Evolutionary conservation across 2,888 invertebrate species (phyloP).

Genomic region (Eupithecia exiguata): DNA sequence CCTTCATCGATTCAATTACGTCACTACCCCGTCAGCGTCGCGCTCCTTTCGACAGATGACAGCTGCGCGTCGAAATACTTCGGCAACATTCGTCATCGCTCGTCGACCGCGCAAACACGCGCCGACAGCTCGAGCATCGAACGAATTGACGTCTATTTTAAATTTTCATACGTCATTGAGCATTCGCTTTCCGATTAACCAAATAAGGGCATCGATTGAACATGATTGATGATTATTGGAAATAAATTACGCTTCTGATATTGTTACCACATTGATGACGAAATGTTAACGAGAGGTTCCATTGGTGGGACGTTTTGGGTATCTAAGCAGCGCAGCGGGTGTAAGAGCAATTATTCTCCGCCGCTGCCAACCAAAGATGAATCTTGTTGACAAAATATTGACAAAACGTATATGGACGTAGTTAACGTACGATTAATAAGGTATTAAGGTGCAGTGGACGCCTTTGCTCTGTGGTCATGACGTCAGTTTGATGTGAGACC

Average conservation of each 20-base stretch:
- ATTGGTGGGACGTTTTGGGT: neutral
- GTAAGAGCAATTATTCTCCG: neutral
- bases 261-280: neutral
- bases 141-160: conserved; percentile 46
- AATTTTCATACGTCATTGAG: conserved; percentile 33
- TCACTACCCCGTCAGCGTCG: conserved; percentile 8
- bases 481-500: too few species aligned
- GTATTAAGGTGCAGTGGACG: too few species aligned
- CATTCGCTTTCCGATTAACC: conserved; percentile 21
- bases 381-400: too few species aligned
- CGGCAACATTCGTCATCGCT: conserved; percentile 48
- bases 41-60: conserved; percentile 15
- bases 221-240: conserved; percentile 9
- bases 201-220: conserved; percentile 16
- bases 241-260: conserved; percentile 1
- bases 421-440: too few species aligned
- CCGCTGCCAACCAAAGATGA: neutral
- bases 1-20: conserved; percentile 10
- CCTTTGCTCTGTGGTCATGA: too few species aligned
- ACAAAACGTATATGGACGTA: too few species aligned
- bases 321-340: neutral
- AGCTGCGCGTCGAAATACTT: conserved; percentile 43
- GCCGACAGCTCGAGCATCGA: conserved; percentile 48
- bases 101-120: conserved; percentile 43
- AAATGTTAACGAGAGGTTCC: neutral